These are phyloP conservation scores for Dromaius novaehollandiae DNA, from an alignment of 2,113 vertebrate species.

Conservation along the genomic window DNA sequence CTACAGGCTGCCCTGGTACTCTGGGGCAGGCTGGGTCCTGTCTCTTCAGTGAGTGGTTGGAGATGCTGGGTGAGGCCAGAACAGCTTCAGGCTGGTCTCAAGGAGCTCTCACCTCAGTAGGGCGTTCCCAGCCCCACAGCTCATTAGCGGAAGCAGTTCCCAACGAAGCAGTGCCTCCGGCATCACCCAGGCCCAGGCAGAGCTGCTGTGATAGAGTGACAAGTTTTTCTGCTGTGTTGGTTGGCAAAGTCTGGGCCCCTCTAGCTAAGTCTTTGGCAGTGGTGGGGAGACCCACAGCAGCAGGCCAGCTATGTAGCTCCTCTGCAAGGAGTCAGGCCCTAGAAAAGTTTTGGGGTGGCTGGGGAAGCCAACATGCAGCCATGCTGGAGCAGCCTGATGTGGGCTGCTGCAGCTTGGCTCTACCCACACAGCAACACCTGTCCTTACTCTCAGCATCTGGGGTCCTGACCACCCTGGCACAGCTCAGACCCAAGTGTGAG, in stretches of 20 bases:
- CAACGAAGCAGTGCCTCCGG: fast-evolving
- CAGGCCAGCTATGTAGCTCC: fast-evolving
- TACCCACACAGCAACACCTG: background rate
- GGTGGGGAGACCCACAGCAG: fast-evolving
- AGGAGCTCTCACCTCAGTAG: fast-evolving
- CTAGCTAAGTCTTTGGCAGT: background rate
- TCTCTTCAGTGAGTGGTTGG: background rate
- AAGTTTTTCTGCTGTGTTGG: fast-evolving
- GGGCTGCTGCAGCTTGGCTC: background rate
- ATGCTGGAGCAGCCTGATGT: fast-evolving
- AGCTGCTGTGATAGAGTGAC: fast-evolving
- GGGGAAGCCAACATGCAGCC: fast-evolving
- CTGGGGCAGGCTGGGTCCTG: fast-evolving
- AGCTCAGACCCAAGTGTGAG: background rate
- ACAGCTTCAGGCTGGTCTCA: background rate
- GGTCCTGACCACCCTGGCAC: background rate
- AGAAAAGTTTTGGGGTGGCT: fast-evolving
- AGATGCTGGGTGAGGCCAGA: fast-evolving
- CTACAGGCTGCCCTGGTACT: background rate
- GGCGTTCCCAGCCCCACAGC: background rate
- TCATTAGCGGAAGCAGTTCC: fast-evolving
- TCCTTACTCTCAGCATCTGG: fast-evolving
- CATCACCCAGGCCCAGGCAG: fast-evolving
- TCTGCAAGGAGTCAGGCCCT: fast-evolving
- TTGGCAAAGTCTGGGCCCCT: background rate